phyloP scores from a whole-genome alignment of 2,888 invertebrate genomes.

The Corythucha ciliata region DNA sequence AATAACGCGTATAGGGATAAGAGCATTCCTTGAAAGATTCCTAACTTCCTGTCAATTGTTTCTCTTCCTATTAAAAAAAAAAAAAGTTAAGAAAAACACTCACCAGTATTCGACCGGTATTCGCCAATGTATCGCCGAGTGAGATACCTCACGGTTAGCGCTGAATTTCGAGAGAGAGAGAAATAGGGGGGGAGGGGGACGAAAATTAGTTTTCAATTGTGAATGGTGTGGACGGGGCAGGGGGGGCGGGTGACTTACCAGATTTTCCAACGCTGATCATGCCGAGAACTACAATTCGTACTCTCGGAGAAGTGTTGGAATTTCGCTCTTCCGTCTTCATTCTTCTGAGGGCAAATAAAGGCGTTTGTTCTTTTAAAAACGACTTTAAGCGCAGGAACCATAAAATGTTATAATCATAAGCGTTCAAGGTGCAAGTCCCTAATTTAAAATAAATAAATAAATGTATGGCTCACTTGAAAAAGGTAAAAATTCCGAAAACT shows the following conservation, averaged over 20 bases:
- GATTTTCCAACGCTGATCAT: slow-evolving; percentile 71
- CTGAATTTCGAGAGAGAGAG: slow-evolving; percentile 42
- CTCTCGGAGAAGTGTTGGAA: slow-evolving; percentile 50
- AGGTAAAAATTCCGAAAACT: too few relatives aligned
- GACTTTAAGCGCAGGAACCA: too few relatives aligned
- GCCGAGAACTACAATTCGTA: slow-evolving; percentile 65
- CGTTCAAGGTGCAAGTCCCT: too few relatives aligned
- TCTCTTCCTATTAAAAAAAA: too few relatives aligned
- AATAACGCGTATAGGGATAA: slow-evolving; percentile 1
- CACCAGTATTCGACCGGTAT: slow-evolving; percentile 71
- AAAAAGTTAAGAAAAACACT: slow-evolving; percentile 39
- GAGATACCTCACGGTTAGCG: slow-evolving; percentile 65
- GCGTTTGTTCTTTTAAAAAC: too few relatives aligned
- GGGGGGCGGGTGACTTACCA: slow-evolving; percentile 54
- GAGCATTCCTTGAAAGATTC: neutral
- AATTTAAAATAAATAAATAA: too few relatives aligned
- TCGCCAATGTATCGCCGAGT: slow-evolving; percentile 70
- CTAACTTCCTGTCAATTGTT: neutral
- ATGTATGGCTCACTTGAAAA: too few relatives aligned
- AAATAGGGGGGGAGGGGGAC: neutral
- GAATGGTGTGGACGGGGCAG: too few relatives aligned
- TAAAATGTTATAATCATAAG: too few relatives aligned
- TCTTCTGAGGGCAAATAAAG: too few relatives aligned
- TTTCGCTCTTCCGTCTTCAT: slow-evolving; percentile 58
- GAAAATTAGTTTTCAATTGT: neutral